A percentile compares a stretch with the other conserved stretches of the same genome.
phyloP scores from a whole-genome alignment of 2,113 vertebrate genomes.

The Tragulus kanchil region DNA sequence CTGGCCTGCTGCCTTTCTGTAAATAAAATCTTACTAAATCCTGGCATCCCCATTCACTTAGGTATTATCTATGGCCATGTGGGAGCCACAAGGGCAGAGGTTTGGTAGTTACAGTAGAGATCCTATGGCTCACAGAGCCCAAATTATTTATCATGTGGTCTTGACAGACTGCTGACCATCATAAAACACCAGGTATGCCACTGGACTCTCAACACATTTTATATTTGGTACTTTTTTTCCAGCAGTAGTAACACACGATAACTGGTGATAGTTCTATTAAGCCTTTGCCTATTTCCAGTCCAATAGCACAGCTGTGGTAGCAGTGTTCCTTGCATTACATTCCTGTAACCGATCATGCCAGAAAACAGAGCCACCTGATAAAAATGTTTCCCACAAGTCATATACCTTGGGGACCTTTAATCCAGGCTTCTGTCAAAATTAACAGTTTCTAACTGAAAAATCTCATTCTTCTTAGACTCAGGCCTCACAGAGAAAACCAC shows the following conservation, averaged over 20 bases:
- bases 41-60: neutral
- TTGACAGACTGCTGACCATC: neutral
- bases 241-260: neutral
- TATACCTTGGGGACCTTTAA: neutral
- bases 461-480: conserved; percentile 20
- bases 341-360: neutral
- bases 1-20: neutral
- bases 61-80: neutral
- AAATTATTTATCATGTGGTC: neutral
- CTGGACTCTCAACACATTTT: neutral
- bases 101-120: neutral
- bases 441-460: conserved; percentile 29
- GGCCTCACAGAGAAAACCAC: neutral
- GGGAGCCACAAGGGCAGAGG: neutral
- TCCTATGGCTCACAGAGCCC: neutral
- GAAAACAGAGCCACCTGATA: neutral
- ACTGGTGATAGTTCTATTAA: neutral
- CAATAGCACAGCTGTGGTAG: neutral
- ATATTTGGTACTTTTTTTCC: neutral
- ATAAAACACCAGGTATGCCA: neutral
- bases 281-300: conserved; percentile 26
- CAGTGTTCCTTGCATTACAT: neutral
- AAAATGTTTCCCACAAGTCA: neutral
- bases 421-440: neutral
- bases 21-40: conserved; percentile 46